A percentile compares a stretch with the other conserved stretches of the same genome.
Evolutionary conservation across 2,888 invertebrate species (phyloP).

Genomic region (Coenonympha arcania): DNA sequence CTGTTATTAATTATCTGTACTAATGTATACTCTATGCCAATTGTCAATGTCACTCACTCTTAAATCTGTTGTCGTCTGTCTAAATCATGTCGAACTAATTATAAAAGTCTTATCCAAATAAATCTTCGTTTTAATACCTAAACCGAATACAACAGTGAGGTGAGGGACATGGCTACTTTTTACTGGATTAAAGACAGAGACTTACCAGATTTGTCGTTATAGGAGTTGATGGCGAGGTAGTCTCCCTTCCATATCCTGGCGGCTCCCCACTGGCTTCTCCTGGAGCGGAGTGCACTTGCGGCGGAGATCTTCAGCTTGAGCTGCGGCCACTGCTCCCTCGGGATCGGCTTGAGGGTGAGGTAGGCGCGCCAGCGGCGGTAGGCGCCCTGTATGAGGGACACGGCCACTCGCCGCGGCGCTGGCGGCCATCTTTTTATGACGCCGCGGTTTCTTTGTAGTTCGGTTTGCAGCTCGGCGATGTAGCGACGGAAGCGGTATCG

Average conservation of each 20-base stretch:
- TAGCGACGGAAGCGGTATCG: slow-evolving; percentile 63
- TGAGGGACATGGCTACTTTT: too few species aligned
- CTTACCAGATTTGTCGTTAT: slow-evolving; percentile 52
- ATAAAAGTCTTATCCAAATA: too few species aligned
- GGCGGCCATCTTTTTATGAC: slow-evolving; percentile 80
- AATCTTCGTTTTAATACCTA: too few species aligned
- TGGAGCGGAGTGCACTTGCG: slow-evolving; percentile 48
- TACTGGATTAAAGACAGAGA: too few species aligned
- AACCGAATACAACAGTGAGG: too few species aligned
- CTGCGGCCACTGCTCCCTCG: slow-evolving; percentile 89
- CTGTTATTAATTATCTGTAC: too few species aligned
- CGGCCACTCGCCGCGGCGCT: slow-evolving; percentile 78
- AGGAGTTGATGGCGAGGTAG: slow-evolving; percentile 51
- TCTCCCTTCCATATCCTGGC: slow-evolving; percentile 55
- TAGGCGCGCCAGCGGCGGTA: slow-evolving; percentile 88
- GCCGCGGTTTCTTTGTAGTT: slow-evolving; percentile 44
- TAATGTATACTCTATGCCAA: too few species aligned
- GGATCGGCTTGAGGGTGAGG: slow-evolving; percentile 87
- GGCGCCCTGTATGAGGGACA: slow-evolving; percentile 76
- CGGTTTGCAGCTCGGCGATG: slow-evolving; percentile 47
- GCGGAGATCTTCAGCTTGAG: slow-evolving; percentile 73
- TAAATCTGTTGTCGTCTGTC: too few species aligned
- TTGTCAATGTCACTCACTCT: too few species aligned
- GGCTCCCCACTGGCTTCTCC: slow-evolving; percentile 58
- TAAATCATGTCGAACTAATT: too few species aligned